phyloP scores from a whole-genome alignment of 2,888 invertebrate species.

The Stegana nigrithorax region DNA sequence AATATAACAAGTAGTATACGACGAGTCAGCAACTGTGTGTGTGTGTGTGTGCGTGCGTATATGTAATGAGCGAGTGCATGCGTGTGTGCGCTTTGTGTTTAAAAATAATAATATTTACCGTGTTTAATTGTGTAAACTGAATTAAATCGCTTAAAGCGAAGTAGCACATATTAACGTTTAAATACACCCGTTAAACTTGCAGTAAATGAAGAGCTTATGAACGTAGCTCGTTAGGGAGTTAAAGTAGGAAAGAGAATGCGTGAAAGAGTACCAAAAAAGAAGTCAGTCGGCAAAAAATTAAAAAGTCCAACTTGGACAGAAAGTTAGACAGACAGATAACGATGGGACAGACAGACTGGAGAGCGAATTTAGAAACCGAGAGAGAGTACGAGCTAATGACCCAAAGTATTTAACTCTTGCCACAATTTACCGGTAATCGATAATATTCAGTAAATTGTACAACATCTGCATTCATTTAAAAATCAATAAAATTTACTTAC shows the following conservation, averaged over 20 bases:
- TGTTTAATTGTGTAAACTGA: constrained; percentile 24
- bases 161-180: background rate
- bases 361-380: background rate
- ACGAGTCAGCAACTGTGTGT: background rate
- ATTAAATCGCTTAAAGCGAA: background rate
- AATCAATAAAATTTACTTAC: too few relatives aligned
- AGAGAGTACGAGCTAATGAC: background rate
- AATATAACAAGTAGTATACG: constrained; percentile 28
- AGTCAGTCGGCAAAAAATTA: background rate
- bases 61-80: constrained; percentile 17
- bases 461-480: too few relatives aligned
- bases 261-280: background rate
- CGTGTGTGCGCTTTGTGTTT: constrained; percentile 25
- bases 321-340: background rate
- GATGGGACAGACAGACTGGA: background rate
- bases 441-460: background rate
- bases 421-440: constrained; percentile 14
- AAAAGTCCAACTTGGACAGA: background rate
- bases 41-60: constrained; percentile 28
- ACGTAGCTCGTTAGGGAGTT: background rate
- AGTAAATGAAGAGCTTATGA: too few relatives aligned
- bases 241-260: background rate
- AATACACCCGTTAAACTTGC: constrained; percentile 9
- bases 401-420: constrained; percentile 6
- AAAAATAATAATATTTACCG: constrained; percentile 46